Evolutionary conservation across 1,140 invertebrate genomes (phyloP).

Genomic region (Drosophila pseudoobscura): DNA sequence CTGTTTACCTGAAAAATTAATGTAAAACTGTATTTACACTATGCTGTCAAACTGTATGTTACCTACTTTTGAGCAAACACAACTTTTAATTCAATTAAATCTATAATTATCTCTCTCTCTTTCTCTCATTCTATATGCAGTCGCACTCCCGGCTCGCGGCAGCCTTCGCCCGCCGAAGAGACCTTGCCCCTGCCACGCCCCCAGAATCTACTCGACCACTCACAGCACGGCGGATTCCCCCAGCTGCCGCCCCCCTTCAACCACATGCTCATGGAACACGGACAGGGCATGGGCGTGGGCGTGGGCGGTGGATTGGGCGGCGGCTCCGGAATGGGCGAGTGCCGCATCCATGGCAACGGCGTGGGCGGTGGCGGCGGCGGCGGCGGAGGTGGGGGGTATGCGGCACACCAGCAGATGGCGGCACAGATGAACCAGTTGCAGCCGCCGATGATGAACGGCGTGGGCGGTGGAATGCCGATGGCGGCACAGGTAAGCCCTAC

Average conservation of each 20-base stretch:
- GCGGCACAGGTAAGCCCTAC: slow-evolving; percentile 74
- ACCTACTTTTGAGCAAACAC: background rate
- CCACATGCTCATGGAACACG: slow-evolving; percentile 83
- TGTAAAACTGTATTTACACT: background rate
- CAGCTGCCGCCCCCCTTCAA: slow-evolving; percentile 74
- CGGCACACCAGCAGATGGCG: slow-evolving; percentile 78
- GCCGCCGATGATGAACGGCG: slow-evolving; percentile 82
- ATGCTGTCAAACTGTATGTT: background rate
- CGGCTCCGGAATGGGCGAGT: slow-evolving; percentile 52
- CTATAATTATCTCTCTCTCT: slow-evolving; percentile 24
- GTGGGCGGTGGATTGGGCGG: slow-evolving; percentile 50
- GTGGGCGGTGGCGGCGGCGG: slow-evolving; percentile 27
- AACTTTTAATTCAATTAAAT: background rate
- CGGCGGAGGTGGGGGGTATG: slow-evolving; percentile 60
- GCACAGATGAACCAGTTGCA: slow-evolving; percentile 82
- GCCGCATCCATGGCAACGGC: slow-evolving; percentile 17
- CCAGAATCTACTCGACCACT: slow-evolving; percentile 69
- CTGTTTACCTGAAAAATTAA: background rate
- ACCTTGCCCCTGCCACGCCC: slow-evolving; percentile 70
- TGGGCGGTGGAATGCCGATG: slow-evolving; percentile 81
- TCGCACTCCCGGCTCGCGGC: slow-evolving; percentile 93
- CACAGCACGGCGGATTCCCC: slow-evolving; percentile 69
- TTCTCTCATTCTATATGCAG: slow-evolving; percentile 84
- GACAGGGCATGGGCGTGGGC: slow-evolving; percentile 50
- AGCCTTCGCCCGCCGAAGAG: slow-evolving; percentile 95